Base-by-base conservation (phyloP, 2,797 vertebrate species). In the Bradypodion pumilum region DNA sequence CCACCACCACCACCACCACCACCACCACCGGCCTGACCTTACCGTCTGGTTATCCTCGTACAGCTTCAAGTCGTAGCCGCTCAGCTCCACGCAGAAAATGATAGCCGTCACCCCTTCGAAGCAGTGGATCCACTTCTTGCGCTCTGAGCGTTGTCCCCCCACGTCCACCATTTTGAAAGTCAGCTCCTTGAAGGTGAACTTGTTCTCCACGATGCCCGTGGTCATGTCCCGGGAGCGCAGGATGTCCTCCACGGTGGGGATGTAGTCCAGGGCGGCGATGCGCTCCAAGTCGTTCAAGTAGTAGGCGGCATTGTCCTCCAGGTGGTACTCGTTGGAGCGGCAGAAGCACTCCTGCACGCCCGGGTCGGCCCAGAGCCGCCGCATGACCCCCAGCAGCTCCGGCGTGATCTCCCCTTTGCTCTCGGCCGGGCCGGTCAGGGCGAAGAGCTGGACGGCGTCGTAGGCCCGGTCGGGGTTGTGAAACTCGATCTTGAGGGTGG, bases 91-190 rank as follows among this genome's bases (percentile, higher is more conserved):
- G 79, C 99, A 99, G 97, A 99, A 99, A 96, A 99, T 99, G 96
- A 99, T 99, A 94, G 99, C 99, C 46, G 99, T 99, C 90, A 99
- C 99, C 7, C 99, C 99, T 94, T 99, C 99, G 15, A 99, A 99
- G 95, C 99, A 99, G 94, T 99, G 99, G 96, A 99, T 99, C 98
- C 98, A 99, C 93, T 99, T 99, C 96, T 99, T 99, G 89, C 99
- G 96, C 95, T 99, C 99, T 0, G 99, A 99, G 52, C 99, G 96
- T 95, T 99, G 98, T 49, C 99, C 99, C 7, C 99, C 99, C 92
- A 99, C 99, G 0, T 99, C 99, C 85, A 99, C 99, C 99, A 99
- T 99, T 97, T 99, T 99, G 97, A 99, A 99, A 88, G 99, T 99
- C 94, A 99, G 98, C 96, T 99, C 99, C 95, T 99, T 99, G 96